These are phyloP conservation scores for Pomatorhinus ruficollis DNA, from an alignment of 2,113 vertebrate genomes.

Conservation along the genomic window DNA sequence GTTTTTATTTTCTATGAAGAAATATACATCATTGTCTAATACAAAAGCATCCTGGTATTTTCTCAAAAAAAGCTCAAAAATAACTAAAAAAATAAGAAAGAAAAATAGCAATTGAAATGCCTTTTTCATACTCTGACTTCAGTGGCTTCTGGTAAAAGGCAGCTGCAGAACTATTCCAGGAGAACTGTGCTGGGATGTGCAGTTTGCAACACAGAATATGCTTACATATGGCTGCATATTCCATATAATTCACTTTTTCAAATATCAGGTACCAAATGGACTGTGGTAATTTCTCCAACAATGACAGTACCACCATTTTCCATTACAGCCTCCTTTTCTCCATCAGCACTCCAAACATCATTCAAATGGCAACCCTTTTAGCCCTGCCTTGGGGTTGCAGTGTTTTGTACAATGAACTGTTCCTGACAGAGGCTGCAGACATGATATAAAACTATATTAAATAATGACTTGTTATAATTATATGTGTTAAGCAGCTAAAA, in stretches of 20 bases:
- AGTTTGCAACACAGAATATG: fast-evolving
- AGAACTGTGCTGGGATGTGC: neutral
- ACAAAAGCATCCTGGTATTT: neutral
- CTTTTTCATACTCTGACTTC: neutral
- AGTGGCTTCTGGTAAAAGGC: neutral
- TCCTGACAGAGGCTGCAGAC: neutral
- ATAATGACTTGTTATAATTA: neutral
- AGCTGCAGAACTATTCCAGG: neutral
- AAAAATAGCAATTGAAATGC: neutral
- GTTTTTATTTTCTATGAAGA: neutral
- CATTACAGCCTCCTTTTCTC: neutral
- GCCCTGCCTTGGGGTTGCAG: neutral
- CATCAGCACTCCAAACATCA: neutral
- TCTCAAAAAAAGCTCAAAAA: neutral
- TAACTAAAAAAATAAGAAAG: neutral
- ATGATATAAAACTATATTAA: neutral
- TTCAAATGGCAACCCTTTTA: neutral
- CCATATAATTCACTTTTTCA: neutral
- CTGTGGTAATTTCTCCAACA: neutral
- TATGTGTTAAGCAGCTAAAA: neutral
- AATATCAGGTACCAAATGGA: neutral
- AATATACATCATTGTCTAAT: neutral
- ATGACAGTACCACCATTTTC: neutral
- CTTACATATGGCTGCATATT: neutral
- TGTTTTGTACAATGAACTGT: neutral